These are phyloP conservation scores for Rambutsinella grinnellia DNA, from an alignment of 2,888 invertebrate genomes.

Conservation along the genomic window DNA sequence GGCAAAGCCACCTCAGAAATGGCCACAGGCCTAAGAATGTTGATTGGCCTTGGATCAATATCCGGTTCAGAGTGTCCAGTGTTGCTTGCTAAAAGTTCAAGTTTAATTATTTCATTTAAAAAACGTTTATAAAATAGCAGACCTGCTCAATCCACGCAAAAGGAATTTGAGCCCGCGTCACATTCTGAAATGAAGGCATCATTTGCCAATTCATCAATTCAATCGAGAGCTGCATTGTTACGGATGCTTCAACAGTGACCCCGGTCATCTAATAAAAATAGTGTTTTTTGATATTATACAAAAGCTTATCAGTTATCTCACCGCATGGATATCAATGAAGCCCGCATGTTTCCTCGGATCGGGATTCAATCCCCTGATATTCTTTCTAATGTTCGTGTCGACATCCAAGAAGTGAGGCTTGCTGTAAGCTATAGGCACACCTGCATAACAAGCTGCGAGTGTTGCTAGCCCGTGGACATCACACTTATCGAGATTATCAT, in stretches of 20 bases:
- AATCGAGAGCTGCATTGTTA: constrained; percentile 48
- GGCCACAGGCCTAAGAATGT: constrained; percentile 29
- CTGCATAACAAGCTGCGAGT: constrained; percentile 39
- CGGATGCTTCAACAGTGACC: constrained; percentile 30
- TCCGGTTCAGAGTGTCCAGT: constrained; percentile 22
- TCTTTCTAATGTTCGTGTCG: constrained; percentile 19
- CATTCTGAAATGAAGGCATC: constrained; percentile 50
- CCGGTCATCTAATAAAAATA: constrained; percentile 42
- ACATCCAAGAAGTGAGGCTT: constrained; percentile 54
- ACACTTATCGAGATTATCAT: constrained; percentile 15
- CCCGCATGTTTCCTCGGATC: constrained; percentile 36
- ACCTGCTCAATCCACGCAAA: constrained; percentile 50
- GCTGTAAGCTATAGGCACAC: constrained; percentile 45
- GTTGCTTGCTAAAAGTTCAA: constrained; percentile 12
- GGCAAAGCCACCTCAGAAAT: constrained; percentile 26
- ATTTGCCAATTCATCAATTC: constrained; percentile 34
- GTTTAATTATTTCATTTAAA: background rate
- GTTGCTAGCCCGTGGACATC: constrained; percentile 41
- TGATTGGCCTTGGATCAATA: constrained; percentile 25
- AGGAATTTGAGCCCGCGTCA: constrained; percentile 31
- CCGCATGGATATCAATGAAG: constrained; percentile 34
- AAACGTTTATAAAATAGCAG: background rate
- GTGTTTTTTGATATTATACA: background rate
- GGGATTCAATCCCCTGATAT: constrained; percentile 38
- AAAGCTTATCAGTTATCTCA: constrained; percentile 13